These are phyloP conservation scores for Pollimyrus isidori DNA, from an alignment of 2,113 vertebrate genomes.

Conservation along the genomic window DNA sequence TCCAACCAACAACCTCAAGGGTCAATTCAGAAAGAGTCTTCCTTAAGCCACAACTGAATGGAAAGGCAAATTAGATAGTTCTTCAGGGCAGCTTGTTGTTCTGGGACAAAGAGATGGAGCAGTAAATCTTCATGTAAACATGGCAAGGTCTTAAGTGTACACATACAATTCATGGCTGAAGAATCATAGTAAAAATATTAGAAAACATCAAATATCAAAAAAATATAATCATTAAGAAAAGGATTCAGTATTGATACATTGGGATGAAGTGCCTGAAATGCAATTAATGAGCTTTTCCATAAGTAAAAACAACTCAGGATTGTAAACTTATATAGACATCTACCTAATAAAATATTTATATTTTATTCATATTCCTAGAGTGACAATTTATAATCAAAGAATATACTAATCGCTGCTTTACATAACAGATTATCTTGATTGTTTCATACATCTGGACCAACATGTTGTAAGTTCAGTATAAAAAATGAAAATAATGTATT, in stretches of 20 bases:
- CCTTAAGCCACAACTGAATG: conserved; percentile 5
- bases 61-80: neutral
- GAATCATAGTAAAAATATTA: neutral
- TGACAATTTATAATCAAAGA: neutral
- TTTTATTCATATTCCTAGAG: neutral
- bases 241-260: neutral
- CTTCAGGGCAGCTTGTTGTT: neutral
- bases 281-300: neutral
- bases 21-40: conserved; percentile 2
- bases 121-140: neutral
- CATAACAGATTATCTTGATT: neutral
- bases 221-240: neutral
- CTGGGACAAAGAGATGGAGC: neutral
- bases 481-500: neutral
- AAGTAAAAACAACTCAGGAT: neutral
- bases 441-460: neutral
- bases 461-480: neutral
- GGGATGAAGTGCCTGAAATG: neutral
- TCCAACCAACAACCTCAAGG: neutral
- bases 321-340: neutral
- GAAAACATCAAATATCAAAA: neutral
- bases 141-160: neutral
- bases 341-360: neutral
- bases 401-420: neutral
- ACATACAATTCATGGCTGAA: neutral